Conservation (phyloP, 2,888 invertebrate species). For the Caenorhabditis sp. region DNA sequence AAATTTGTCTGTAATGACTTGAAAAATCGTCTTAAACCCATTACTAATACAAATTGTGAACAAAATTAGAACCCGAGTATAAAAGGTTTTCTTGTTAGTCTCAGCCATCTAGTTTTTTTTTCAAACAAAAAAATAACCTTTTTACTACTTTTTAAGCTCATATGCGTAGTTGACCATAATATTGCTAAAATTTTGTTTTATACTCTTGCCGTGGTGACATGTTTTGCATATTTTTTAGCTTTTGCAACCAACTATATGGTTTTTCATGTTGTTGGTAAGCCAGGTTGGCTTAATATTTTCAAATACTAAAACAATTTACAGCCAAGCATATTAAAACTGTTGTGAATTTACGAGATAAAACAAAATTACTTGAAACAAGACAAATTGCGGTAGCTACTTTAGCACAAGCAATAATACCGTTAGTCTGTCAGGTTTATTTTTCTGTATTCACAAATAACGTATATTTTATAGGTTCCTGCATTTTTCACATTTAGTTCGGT, state of each 20-base stretch:
- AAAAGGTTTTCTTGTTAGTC: too few relatives aligned
- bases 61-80: too few relatives aligned
- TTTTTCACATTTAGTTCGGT: slow-evolving; percentile 76
- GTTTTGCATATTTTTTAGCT: slow-evolving; percentile 73
- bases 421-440: slow-evolving; percentile 76
- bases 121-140: too few relatives aligned
- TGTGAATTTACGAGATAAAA: slow-evolving; percentile 73
- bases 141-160: slow-evolving; percentile 53
- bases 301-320: slow-evolving; percentile 57
- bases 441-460: not conserved
- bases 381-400: slow-evolving; percentile 79
- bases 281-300: not conserved
- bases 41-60: too few relatives aligned
- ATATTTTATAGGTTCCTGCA: slow-evolving; percentile 75
- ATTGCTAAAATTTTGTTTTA: slow-evolving; percentile 72
- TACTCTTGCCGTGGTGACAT: slow-evolving; percentile 72
- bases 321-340: slow-evolving; percentile 76
- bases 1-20: too few relatives aligned
- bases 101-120: too few relatives aligned
- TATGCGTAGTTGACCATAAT: slow-evolving; percentile 72
- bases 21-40: too few relatives aligned
- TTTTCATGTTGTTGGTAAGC: slow-evolving; percentile 76
- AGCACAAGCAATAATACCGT: slow-evolving; percentile 76
- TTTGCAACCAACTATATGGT: slow-evolving; percentile 76
- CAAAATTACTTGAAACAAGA: slow-evolving; percentile 74